These are phyloP conservation scores for Colletes latitarsis DNA, from an alignment of 1,140 invertebrate genomes.

Conservation along the genomic window DNA sequence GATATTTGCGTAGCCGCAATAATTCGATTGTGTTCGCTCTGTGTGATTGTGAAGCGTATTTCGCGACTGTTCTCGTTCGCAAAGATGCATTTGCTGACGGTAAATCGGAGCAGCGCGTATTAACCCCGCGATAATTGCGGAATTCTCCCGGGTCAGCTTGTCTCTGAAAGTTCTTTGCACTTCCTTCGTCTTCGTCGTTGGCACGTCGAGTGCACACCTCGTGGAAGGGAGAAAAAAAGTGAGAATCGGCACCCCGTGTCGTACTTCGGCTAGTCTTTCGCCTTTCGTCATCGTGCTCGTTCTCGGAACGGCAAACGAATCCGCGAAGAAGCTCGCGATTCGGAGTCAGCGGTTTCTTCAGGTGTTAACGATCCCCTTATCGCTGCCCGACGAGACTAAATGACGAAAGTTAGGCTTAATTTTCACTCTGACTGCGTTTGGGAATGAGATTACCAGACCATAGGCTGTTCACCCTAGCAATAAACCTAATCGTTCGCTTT, in stretches of 20 bases:
- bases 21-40: background rate
- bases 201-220: conserved; percentile 31
- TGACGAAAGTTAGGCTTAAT: conserved; percentile 9
- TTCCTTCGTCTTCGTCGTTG: conserved; percentile 31
- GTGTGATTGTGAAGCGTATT: background rate
- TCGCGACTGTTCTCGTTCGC: background rate
- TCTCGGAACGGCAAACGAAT: conserved; percentile 57
- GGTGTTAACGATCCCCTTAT: conserved; percentile 40
- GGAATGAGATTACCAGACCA: background rate
- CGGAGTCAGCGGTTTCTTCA: conserved; percentile 42
- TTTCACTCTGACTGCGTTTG: background rate
- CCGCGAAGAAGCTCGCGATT: conserved; percentile 15
- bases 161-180: conserved; percentile 55
- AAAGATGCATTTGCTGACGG: conserved; percentile 2
- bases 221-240: background rate
- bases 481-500: too few species aligned
- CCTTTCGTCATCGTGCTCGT: conserved; percentile 49
- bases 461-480: too few species aligned
- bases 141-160: conserved; percentile 61
- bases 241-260: conserved; percentile 37
- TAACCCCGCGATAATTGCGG: conserved; percentile 57
- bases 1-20: too few species aligned
- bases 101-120: conserved; percentile 30
- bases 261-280: conserved; percentile 54
- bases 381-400: conserved; percentile 2